Evolutionary conservation across 2,113 vertebrate species (phyloP), one percentile per base, ranked within the genome.

Genomic region (Corythoichthys intestinalis): DNA sequence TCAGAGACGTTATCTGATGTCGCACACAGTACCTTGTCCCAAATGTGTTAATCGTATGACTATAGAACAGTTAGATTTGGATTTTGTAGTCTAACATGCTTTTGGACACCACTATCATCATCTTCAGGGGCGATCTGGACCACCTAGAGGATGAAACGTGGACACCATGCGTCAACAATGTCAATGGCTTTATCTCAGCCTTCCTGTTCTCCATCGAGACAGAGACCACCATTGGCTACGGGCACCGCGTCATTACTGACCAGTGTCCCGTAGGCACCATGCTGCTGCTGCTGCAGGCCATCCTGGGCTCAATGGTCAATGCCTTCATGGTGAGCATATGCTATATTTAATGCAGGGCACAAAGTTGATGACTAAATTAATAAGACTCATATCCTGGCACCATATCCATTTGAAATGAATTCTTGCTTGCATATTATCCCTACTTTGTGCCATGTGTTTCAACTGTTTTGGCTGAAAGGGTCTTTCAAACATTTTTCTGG

Each of bases 161-260:
- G 97, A 98, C 96, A 0, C 96, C 96, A 0, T 98, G 96, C 9
- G 96, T 98, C 84, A 95, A 96, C 90, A 98, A 98, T 73, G 94
- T 98, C 78, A 98, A 98, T 9, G 93, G 95, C 72, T 98, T 98
- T 77, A 94, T 97, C 85, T 96, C 96, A 0, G 96, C 96, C 49
- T 98, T 98, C 89, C 95, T 98, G 59, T 98, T 98, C 89, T 98
- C 96, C 91, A 98, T 98, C 65, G 96, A 97, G 91, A 98, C 96
- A 0, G 96, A 98, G 89, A 98, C 96, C 65, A 97, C 96, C 82
- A 98, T 98, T 2, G 96, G 96, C 70, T 98, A 98, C 12, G 96
- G 96, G 15, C 91, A 97, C 90, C 92, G 96, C 0, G 96, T 98
- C 87, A 98, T 98, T 90, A 98, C 96, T 0, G 96, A 98, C 91